Percentiles rank a stretch among this genome's conserved stretches.
phyloP scores from a whole-genome alignment of 2,888 invertebrate genomes.

The Noctua pronuba region DNA sequence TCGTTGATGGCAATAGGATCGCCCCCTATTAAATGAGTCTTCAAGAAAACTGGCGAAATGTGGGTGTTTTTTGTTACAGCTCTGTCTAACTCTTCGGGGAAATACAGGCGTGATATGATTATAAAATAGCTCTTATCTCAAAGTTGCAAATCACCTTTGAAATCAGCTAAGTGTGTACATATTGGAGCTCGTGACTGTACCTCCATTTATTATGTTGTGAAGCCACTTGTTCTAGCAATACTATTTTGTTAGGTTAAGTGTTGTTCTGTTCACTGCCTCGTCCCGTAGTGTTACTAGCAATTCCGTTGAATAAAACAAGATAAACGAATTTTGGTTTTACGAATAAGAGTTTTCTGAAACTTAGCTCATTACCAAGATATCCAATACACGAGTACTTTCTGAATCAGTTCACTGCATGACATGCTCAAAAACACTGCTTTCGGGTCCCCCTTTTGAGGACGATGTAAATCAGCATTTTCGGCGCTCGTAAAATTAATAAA shows the following conservation, averaged over 20 bases:
- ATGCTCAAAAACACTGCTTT: neutral
- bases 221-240: constrained; percentile 45
- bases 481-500: constrained; percentile 47
- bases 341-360: neutral
- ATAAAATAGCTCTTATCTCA: neutral
- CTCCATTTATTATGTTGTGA: constrained; percentile 53
- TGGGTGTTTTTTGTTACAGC: neutral
- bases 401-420: neutral
- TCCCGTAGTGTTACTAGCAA: neutral
- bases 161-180: neutral
- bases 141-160: neutral
- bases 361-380: neutral
- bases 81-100: neutral
- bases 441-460: neutral
- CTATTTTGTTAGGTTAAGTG: constrained; percentile 33
- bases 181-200: neutral
- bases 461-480: constrained; percentile 29
- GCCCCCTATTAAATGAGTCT: neutral
- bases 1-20: neutral
- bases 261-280: constrained; percentile 19
- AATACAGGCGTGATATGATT: neutral
- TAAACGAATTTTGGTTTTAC: neutral
- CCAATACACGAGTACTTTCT: neutral
- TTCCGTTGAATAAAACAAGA: constrained; percentile 6
- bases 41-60: neutral